These are phyloP conservation scores for Theodoxus fluviatilis DNA, from an alignment of 2,888 invertebrate species.

Conservation along the genomic window DNA sequence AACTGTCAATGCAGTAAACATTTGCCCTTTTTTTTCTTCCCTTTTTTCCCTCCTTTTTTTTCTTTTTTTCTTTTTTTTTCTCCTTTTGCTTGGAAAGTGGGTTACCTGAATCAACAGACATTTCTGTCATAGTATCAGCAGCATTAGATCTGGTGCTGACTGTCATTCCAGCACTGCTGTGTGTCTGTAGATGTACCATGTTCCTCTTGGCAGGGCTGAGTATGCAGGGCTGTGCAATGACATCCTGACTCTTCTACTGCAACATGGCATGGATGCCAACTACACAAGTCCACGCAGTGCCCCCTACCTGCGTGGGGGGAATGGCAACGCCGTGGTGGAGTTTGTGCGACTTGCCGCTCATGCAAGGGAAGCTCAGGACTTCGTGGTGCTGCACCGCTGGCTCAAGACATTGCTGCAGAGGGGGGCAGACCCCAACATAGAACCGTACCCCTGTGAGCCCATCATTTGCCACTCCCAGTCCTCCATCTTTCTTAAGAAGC, in stretches of 20 bases:
- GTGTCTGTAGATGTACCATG: too few relatives aligned
- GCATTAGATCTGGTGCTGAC: constrained; percentile 15
- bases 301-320: constrained; percentile 49
- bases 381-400: constrained; percentile 76
- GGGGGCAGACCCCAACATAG: constrained; percentile 78
- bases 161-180: too few relatives aligned
- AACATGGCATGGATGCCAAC: constrained; percentile 74
- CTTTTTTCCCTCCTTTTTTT: too few relatives aligned
- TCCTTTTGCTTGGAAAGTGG: too few relatives aligned
- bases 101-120: too few relatives aligned
- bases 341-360: constrained; percentile 73
- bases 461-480: constrained; percentile 69
- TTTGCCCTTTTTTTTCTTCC: too few relatives aligned
- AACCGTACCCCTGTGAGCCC: constrained; percentile 68
- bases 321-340: constrained; percentile 73
- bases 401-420: constrained; percentile 77
- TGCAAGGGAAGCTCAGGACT: constrained; percentile 74
- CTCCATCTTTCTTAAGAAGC: constrained; percentile 69
- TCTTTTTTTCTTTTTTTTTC: too few relatives aligned
- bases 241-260: constrained; percentile 73
- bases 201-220: too few relatives aligned
- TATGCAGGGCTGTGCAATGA: constrained; percentile 74
- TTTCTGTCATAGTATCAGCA: background rate
- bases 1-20: too few relatives aligned
- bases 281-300: constrained; percentile 70